Evolutionary conservation across 2,113 vertebrate genomes (phyloP), one percentile per base, ranked within the genome.

Genomic region (Atractosteus spatula): DNA sequence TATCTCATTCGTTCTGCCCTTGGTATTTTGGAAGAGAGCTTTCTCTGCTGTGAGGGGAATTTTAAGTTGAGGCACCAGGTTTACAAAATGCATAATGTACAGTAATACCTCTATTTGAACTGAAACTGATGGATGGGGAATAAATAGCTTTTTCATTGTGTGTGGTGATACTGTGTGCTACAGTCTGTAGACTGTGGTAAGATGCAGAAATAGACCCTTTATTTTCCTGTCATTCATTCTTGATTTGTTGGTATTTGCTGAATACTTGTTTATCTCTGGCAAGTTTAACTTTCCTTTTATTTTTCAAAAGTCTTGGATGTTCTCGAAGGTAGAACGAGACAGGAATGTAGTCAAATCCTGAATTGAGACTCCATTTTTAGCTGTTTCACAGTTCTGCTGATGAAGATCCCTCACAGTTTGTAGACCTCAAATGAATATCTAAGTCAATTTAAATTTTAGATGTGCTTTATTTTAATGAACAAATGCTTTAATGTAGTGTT

Each of bases 1-100:
- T 71, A 83, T 72, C 82, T 67, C 77, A 73, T 78, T 85, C 80
- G 44, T 74, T 68, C 56, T 74, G 29, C 63, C 82, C 67, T 75
- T 83, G 73, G 77, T 84, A 69, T 80, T 83, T 68, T 56, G 67
- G 76, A 77, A 78, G 80, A 79, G 76, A 88, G 75, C 84, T 81
- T 80, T 74, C 81, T 86, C 82, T 75, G 11, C 83, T 89, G 85
- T 79, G 87, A 86, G 77, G 85, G 82, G 90, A 89, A 87, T 87
- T 81, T 88, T 83, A 87, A 87, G 81, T 81, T 73, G 2, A 71
- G 82, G 59, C 47, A 1, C 82, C 57, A 6, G 41, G 41, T 45
- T 57, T 65, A 55, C 14, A 17, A 70, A 54, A 70, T 69, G 67
- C 8, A 41, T 54, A 74, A 62, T 68, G 51, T 54, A 54, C 45